These are phyloP conservation scores for Petrocephalus sullivani DNA, from an alignment of 2,797 vertebrate species.

Conservation along the genomic window DNA sequence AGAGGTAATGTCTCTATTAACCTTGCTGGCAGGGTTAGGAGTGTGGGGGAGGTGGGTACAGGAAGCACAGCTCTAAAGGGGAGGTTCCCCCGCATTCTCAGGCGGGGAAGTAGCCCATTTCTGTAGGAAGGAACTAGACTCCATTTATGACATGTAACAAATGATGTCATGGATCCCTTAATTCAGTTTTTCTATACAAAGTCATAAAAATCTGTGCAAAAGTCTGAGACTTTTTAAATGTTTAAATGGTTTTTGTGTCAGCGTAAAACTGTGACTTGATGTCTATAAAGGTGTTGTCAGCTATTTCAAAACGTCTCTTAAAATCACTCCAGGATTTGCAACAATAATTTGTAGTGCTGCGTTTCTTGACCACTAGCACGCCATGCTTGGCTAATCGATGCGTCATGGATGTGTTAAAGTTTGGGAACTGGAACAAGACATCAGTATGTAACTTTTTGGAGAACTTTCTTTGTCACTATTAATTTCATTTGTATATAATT, in stretches of 20 bases:
- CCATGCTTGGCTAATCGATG: not conserved
- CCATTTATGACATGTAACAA: not conserved
- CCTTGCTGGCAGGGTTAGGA: not conserved
- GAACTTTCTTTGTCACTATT: not conserved
- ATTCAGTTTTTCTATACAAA: not conserved
- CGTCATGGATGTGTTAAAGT: not conserved
- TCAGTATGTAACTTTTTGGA: not conserved
- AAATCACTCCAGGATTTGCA: not conserved
- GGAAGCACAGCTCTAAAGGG: not conserved
- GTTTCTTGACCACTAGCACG: not conserved
- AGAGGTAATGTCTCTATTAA: conserved; percentile 3
- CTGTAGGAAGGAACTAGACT: not conserved
- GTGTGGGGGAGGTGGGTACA: not conserved
- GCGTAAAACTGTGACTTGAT: not conserved
- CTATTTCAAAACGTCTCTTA: not conserved
- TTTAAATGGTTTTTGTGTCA: not conserved
- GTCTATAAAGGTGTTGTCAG: not conserved
- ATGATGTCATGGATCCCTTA: not conserved
- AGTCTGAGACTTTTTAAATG: not conserved
- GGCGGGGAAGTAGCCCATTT: not conserved
- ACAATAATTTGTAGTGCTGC: not conserved
- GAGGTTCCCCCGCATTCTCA: not conserved
- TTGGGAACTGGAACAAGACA: not conserved
- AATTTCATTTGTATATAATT: not conserved
- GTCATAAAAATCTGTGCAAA: not conserved